Base-by-base conservation (phyloP, 2,888 invertebrate genomes). In the Rhagium mordax region DNA sequence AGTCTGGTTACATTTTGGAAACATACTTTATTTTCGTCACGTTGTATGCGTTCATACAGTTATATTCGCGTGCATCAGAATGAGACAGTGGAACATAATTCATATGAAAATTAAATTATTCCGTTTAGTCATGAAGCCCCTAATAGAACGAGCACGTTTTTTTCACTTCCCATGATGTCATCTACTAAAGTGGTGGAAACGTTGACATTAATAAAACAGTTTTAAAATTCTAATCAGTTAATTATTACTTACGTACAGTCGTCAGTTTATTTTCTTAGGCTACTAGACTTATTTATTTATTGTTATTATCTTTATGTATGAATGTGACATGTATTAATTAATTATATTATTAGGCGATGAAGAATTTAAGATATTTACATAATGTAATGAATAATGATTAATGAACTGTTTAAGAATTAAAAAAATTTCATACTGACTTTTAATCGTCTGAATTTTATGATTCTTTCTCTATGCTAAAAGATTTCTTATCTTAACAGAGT, bases 91-190 rank as follows among this genome's bases (percentile, higher is more conserved):
- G 41, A 6, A 2, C 20, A 47, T 20, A 47, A 33, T 47, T 61
- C 47, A 21, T 41, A 47, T 27, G 15, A 20, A 65, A 64, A 62
- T 48, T 62, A 49, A 62, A 65, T 55, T 21, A 66, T 29, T 33
- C 33, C 53, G 61, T 65, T 65, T 55, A 66, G 55, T 55, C 66
- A 66, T 66, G 55, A 27, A 29, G 47, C 33, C 75, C 75, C 70
- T 77, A 77, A 77, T 77, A 77, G 72, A 75, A 75, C 66, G 64
- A 49, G 72, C 77, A 77, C 79, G 79, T 79, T 72, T 75, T n/a
- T 73, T 77, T 62, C 72, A 79, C 79, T 79, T 79, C 79, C 79
- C 77, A 79, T 79, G 79, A 79, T 77, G 73, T 79, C 79, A 79
- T 77, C 75, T 47, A 41, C 73, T 76, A 76, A 75, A 72, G 51